Percentiles rank a stretch among this genome's conserved stretches.
phyloP scores from a whole-genome alignment of 2,113 vertebrate genomes.

The Chelonoidis abingdonii region DNA sequence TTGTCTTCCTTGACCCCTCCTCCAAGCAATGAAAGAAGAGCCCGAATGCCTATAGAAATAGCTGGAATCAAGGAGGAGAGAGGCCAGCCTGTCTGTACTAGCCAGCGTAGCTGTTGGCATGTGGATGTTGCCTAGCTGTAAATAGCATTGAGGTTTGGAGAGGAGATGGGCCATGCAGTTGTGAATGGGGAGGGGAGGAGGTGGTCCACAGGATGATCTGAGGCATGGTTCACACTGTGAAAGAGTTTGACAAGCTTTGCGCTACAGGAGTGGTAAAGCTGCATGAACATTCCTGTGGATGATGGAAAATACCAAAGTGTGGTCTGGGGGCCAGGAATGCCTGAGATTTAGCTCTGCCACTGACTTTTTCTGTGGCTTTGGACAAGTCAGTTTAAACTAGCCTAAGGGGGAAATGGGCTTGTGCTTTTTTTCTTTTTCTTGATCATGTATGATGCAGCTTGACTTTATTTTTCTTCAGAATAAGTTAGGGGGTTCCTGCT shows the following conservation, averaged over 20 bases:
- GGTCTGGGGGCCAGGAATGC: background rate
- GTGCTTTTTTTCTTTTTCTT: background rate
- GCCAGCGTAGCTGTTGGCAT: rapidly evolving
- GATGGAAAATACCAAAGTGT: background rate
- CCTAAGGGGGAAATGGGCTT: background rate
- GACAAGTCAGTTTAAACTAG: background rate
- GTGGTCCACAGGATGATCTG: background rate
- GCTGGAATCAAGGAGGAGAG: background rate
- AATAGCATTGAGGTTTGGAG: background rate
- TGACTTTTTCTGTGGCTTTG: background rate
- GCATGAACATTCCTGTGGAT: background rate
- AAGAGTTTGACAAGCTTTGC: background rate
- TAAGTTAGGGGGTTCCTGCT: background rate
- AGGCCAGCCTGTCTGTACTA: background rate
- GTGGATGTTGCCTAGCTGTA: background rate
- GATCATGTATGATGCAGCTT: background rate
- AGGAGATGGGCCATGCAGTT: background rate
- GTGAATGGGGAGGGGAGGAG: background rate
- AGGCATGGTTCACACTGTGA: background rate
- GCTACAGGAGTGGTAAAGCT: background rate
- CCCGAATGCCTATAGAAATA: background rate
- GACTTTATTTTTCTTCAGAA: background rate
- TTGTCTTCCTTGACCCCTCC: too few relatives aligned
- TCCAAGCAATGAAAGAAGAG: background rate
- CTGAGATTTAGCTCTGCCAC: background rate